phyloP scores from a whole-genome alignment of 2,888 invertebrate species.

The Galeopsomyia nigrocyanea region DNA sequence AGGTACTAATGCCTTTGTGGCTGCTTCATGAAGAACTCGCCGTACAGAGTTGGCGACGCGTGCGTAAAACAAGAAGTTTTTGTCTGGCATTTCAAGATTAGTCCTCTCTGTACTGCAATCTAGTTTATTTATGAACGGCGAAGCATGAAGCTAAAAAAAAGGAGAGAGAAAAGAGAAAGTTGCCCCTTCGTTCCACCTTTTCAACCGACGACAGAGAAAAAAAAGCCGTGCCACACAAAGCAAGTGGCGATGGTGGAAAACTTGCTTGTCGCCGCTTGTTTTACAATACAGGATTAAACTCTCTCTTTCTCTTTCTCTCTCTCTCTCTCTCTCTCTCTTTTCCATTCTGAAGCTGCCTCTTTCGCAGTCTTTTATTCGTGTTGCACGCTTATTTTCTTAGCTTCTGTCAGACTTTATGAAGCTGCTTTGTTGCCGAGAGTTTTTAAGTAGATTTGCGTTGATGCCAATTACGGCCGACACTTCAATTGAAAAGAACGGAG shows the following conservation, averaged over 20 bases:
- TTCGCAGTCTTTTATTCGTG: not conserved
- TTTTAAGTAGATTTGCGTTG: too few relatives aligned
- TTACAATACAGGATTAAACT: constrained; percentile 66
- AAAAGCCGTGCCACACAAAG: constrained; percentile 47
- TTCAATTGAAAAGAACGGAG: too few relatives aligned
- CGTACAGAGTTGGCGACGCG: not conserved
- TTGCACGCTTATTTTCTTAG: not conserved
- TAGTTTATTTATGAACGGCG: constrained; percentile 29
- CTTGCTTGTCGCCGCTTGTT: constrained; percentile 61
- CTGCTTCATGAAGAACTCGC: constrained; percentile 6
- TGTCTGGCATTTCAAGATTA: constrained; percentile 65
- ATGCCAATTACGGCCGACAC: too few relatives aligned
- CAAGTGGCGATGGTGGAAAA: constrained; percentile 55
- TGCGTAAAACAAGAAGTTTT: constrained; percentile 51
- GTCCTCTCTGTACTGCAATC: constrained; percentile 47
- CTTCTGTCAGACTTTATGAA: too few relatives aligned
- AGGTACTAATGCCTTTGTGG: too few relatives aligned
- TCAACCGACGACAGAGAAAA: constrained; percentile 28
- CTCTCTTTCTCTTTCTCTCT: constrained; percentile 44
- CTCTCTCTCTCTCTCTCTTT: not conserved
- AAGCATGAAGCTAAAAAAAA: constrained; percentile 49
- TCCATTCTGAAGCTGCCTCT: not conserved
- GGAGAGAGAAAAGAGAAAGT: constrained; percentile 43
- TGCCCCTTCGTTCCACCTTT: constrained; percentile 33
- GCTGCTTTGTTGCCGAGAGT: too few relatives aligned